phyloP scores from a whole-genome alignment of 2,797 vertebrate genomes.

The Brachyalestes nurse region DNA sequence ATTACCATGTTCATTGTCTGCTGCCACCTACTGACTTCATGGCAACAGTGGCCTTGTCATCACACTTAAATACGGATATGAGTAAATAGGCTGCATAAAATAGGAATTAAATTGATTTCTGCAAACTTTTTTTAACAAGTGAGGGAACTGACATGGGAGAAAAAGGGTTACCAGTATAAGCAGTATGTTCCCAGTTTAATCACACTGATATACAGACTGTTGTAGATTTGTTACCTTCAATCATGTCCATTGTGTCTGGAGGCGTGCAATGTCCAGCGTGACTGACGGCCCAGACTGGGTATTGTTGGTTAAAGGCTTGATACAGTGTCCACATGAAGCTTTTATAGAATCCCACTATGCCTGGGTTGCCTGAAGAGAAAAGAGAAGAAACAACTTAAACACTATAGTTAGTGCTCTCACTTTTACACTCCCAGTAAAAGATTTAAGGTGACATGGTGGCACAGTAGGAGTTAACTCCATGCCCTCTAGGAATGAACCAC shows the following conservation, averaged over 20 bases:
- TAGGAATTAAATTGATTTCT: background rate
- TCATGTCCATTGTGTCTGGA: slow-evolving; percentile 86
- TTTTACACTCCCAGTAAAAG: background rate
- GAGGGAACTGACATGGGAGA: background rate
- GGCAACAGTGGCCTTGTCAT: slow-evolving; percentile 43
- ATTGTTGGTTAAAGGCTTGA: slow-evolving; percentile 71
- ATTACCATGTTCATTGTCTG: slow-evolving; percentile 57
- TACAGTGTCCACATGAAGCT: slow-evolving; percentile 88
- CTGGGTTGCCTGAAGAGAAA: slow-evolving; percentile 88
- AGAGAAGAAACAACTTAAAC: slow-evolving; percentile 16
- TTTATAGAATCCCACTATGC: slow-evolving; percentile 86
- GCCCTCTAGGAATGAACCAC: background rate
- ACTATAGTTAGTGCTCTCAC: background rate
- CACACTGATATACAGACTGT: background rate
- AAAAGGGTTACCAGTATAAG: background rate
- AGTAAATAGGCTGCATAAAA: background rate
- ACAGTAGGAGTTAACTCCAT: background rate
- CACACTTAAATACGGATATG: background rate
- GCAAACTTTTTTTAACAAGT: background rate
- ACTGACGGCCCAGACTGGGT: slow-evolving; percentile 91
- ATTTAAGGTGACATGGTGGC: background rate
- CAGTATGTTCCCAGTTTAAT: background rate
- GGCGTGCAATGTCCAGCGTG: slow-evolving; percentile 89
- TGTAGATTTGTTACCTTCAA: slow-evolving; percentile 78
- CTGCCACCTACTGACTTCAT: slow-evolving; percentile 66